These are phyloP conservation scores for Apostichopus californicus DNA, from an alignment of 35 echinoderm and acorn worm species.

Conservation along the genomic window DNA sequence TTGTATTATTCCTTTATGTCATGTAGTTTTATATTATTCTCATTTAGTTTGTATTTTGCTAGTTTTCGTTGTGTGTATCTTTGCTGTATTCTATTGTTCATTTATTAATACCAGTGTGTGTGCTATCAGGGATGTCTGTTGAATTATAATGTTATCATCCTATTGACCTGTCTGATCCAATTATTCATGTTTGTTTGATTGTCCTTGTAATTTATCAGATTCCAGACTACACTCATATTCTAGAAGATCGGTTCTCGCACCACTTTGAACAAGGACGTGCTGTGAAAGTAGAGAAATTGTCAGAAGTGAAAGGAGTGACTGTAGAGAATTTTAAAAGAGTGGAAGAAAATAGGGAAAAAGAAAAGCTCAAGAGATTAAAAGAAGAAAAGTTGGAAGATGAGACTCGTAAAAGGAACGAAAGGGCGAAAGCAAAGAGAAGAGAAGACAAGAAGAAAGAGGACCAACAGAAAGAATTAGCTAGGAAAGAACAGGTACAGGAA, in stretches of 20 bases:
- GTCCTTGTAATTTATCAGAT: too few relatives aligned
- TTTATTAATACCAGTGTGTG: too few relatives aligned
- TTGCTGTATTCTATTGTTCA: too few relatives aligned
- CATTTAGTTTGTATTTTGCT: too few relatives aligned
- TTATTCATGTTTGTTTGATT: too few relatives aligned
- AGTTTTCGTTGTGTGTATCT: too few relatives aligned
- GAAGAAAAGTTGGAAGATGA: slow-evolving; percentile 6
- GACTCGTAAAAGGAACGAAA: slow-evolving; percentile 16
- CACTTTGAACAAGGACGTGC: too few relatives aligned
- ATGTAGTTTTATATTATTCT: neutral
- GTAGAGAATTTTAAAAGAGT: neutral
- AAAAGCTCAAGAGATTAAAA: neutral
- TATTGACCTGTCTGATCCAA: too few relatives aligned
- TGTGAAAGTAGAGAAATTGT: slow-evolving; percentile 9
- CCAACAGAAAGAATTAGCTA: slow-evolving; percentile 29
- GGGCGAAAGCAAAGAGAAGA: neutral
- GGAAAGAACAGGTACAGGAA: neutral
- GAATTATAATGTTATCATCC: too few relatives aligned
- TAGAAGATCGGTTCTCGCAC: too few relatives aligned
- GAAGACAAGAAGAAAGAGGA: neutral
- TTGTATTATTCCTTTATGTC: neutral
- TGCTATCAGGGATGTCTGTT: too few relatives aligned
- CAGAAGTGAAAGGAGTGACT: slow-evolving; percentile 12
- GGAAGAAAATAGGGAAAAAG: neutral
- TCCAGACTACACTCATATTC: too few relatives aligned